Conservation (phyloP, 53 echinoderm and acorn worm genomes). For the Mesocentrotus franciscanus region DNA sequence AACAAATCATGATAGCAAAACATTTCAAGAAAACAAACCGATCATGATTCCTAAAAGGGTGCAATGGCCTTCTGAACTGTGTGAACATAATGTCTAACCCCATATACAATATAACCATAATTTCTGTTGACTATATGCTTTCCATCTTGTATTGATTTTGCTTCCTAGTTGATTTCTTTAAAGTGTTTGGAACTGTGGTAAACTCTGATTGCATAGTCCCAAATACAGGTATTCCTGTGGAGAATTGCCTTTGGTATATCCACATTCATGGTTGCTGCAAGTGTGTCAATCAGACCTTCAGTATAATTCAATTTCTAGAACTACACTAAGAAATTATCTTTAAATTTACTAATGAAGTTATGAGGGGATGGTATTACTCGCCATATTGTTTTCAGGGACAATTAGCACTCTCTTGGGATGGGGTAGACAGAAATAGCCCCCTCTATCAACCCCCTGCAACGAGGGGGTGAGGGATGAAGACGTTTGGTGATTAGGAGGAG, state of each 20-base stretch:
- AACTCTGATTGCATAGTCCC: no score
- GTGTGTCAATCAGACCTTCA: not conserved
- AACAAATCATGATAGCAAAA: not conserved
- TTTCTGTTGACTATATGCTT: not conserved
- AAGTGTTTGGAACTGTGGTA: not conserved
- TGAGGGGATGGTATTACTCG: not conserved
- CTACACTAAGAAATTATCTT: not conserved
- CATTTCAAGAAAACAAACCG: not conserved
- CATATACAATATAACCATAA: not conserved
- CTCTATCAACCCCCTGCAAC: not conserved
- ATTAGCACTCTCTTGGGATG: slow-evolving; percentile 19
- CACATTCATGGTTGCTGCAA: not conserved
- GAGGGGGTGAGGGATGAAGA: slow-evolving; percentile 47
- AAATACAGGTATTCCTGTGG: not conserved
- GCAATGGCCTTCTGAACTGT: not conserved
- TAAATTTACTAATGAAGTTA: not conserved
- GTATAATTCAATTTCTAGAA: not conserved
- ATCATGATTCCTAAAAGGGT: not conserved
- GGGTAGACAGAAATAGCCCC: slow-evolving; percentile 7
- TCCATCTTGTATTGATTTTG: not conserved
- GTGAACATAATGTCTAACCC: not conserved
- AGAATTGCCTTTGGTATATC: not conserved
- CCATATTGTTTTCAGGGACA: slow-evolving; percentile 17
- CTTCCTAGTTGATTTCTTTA: not conserved
- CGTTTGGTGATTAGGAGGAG: slow-evolving; percentile 15